A percentile compares a stretch with the other conserved stretches of the same genome.
These are phyloP conservation scores for Fabriciana adippe DNA, from an alignment of 2,888 invertebrate species.

Conservation along the genomic window DNA sequence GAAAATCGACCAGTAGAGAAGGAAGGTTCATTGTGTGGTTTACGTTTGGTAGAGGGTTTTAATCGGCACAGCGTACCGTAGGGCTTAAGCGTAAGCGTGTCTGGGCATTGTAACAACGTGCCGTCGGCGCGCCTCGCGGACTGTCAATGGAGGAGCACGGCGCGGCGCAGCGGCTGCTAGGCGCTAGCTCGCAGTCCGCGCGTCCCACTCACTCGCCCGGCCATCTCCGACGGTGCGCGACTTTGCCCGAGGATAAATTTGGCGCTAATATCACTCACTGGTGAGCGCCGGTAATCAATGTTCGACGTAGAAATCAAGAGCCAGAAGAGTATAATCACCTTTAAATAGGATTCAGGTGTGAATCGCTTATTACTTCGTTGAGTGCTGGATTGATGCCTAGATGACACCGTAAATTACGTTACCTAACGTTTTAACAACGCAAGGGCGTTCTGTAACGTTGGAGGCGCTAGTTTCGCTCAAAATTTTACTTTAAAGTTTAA, in stretches of 20 bases:
- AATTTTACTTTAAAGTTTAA: too few species aligned
- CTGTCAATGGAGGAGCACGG: slow-evolving; percentile 46
- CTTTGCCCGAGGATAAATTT: slow-evolving; percentile 78
- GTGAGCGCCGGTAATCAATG: slow-evolving; percentile 77
- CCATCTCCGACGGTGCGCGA: slow-evolving; percentile 64
- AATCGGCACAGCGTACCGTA: slow-evolving; percentile 51
- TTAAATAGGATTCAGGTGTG: slow-evolving; percentile 36
- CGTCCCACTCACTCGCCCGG: slow-evolving; percentile 65
- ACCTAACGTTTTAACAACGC: not conserved
- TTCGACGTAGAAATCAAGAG: slow-evolving; percentile 69
- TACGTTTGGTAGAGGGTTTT: slow-evolving; percentile 52
- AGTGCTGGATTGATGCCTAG: not conserved
- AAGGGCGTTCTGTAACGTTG: not conserved
- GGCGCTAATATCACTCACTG: slow-evolving; percentile 77
- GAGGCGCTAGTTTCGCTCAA: too few species aligned
- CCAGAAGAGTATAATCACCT: slow-evolving; percentile 52
- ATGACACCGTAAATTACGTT: not conserved
- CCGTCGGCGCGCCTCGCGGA: slow-evolving; percentile 49
- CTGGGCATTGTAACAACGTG: slow-evolving; percentile 51
- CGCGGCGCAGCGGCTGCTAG: slow-evolving; percentile 33
- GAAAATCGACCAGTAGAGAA: slow-evolving; percentile 16
- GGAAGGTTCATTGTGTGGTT: slow-evolving; percentile 63
- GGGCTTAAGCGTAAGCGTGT: slow-evolving; percentile 41
- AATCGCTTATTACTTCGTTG: not conserved
- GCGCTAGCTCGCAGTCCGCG: slow-evolving; percentile 43